Conservation (phyloP, 1,140 invertebrate species). For the Reticulitermes speratus region DNA sequence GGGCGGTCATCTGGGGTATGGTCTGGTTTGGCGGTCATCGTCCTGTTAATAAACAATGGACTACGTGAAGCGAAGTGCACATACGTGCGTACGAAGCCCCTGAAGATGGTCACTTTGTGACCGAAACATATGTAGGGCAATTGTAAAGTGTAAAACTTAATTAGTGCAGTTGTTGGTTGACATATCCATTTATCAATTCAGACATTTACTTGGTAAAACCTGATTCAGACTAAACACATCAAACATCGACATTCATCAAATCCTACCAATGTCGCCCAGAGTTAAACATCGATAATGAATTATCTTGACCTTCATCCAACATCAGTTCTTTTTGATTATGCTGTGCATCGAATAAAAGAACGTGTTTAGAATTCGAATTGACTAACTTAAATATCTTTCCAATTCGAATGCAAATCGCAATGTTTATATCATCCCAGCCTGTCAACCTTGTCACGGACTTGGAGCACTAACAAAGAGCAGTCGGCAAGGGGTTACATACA, state of each 20-base stretch:
- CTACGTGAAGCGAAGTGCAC: no score
- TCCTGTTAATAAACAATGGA: no score
- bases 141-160: no score
- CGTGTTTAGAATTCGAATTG: not conserved
- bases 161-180: no score
- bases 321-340: not conserved
- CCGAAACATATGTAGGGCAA: no score
- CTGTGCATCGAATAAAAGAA: not conserved
- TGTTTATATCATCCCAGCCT: not conserved
- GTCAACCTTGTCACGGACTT: not conserved
- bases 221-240: not conserved
- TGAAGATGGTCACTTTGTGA: no score
- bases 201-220: not conserved
- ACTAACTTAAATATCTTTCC: slow-evolving; percentile 5
- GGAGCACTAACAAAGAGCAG: not conserved
- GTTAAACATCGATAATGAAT: not conserved
- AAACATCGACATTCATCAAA: not conserved
- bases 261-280: not conserved
- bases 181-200: no score
- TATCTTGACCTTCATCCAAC: not conserved
- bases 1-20: no score
- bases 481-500: not conserved
- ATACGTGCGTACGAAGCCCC: no score
- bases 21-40: no score
- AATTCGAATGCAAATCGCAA: not conserved